These are phyloP conservation scores for Ethmia dodecea DNA, from an alignment of 2,888 invertebrate genomes.

Conservation along the genomic window DNA sequence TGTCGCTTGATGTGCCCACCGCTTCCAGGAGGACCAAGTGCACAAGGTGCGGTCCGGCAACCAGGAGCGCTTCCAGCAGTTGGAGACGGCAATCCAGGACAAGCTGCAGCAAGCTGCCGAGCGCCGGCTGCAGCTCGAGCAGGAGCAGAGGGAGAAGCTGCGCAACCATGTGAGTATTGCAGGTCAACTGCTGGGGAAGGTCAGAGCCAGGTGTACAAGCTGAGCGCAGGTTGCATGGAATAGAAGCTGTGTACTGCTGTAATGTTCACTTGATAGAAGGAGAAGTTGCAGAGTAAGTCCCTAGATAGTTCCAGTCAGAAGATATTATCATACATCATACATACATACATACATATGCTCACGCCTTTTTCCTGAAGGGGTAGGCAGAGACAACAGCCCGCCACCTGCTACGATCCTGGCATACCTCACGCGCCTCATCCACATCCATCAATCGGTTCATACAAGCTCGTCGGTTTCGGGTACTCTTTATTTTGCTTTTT, in stretches of 20 bases:
- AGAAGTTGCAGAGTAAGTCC: too few species aligned
- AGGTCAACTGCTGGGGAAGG: not conserved
- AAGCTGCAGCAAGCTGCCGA: conserved; percentile 75
- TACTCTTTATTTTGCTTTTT: too few species aligned
- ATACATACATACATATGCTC: too few species aligned
- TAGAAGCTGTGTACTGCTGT: not conserved
- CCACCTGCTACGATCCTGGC: too few species aligned
- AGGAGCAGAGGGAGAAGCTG: conserved; percentile 86
- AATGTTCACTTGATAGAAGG: too few species aligned
- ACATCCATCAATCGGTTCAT: too few species aligned
- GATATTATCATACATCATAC: too few species aligned
- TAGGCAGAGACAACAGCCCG: too few species aligned
- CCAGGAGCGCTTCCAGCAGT: conserved; percentile 81
- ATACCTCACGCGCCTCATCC: too few species aligned
- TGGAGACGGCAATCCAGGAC: conserved; percentile 82
- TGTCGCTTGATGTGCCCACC: conserved; percentile 3
- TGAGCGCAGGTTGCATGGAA: conserved; percentile 1
- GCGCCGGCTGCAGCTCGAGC: conserved; percentile 85
- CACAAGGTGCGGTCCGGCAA: conserved; percentile 83
- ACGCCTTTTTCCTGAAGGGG: too few species aligned
- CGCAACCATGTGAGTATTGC: conserved; percentile 84
- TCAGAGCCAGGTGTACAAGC: not conserved
- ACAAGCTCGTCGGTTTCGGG: too few species aligned
- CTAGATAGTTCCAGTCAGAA: too few species aligned
- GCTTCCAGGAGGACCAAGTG: conserved; percentile 83